Percentiles rank a stretch among this genome's conserved stretches.
These are phyloP conservation scores for Cheumatopsyche charites DNA, from an alignment of 1,140 invertebrate genomes.

Conservation along the genomic window DNA sequence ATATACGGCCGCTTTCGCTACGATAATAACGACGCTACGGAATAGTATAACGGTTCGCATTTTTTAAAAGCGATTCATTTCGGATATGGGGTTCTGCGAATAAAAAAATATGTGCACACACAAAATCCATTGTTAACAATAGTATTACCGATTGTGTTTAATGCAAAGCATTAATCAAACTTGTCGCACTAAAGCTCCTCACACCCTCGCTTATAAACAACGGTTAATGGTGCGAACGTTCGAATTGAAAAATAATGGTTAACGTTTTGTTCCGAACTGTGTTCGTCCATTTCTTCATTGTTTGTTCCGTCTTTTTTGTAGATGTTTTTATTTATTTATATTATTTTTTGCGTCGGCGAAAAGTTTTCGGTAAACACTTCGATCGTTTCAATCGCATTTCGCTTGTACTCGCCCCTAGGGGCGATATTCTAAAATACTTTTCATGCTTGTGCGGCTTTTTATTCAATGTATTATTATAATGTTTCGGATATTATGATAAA, in stretches of 20 bases:
- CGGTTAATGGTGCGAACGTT: constrained; percentile 36
- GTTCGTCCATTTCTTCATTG: neutral
- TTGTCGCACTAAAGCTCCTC: constrained; percentile 24
- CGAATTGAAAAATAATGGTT: constrained; percentile 34
- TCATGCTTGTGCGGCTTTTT: too few relatives aligned
- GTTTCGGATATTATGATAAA: too few relatives aligned
- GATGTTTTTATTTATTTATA: neutral
- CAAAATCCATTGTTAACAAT: constrained; percentile 30
- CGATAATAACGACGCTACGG: neutral
- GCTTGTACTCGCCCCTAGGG: too few relatives aligned
- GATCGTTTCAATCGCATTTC: too few relatives aligned
- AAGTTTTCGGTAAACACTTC: too few relatives aligned
- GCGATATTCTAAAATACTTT: too few relatives aligned
- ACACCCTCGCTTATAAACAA: constrained; percentile 11
- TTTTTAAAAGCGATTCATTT: constrained; percentile 12
- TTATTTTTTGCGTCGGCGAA: neutral
- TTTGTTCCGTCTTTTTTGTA: constrained; percentile 9
- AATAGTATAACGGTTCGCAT: neutral
- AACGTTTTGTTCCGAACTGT: constrained; percentile 19
- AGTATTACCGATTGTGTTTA: constrained; percentile 34
- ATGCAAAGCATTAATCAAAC: constrained; percentile 38
- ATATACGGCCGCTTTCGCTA: neutral
- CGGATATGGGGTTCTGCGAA: neutral
- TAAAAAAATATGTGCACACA: neutral
- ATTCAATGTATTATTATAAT: too few relatives aligned